Evolutionary conservation across 2,888 invertebrate genomes (phyloP), one percentile per base, ranked within the genome.

Genomic region (Aspidiotus destructor): DNA sequence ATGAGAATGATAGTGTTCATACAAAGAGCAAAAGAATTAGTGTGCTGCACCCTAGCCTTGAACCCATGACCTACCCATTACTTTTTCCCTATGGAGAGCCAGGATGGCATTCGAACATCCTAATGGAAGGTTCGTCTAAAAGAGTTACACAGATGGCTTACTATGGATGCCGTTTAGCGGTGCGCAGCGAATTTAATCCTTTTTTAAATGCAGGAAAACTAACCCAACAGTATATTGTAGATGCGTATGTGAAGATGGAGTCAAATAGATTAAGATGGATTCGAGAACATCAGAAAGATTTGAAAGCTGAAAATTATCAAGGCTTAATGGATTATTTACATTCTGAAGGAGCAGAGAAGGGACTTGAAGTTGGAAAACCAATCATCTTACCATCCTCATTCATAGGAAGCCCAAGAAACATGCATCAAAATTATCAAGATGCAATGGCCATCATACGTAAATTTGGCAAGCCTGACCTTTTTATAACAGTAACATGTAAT

Each of bases 241-340:
- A 78, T 71, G 73, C 74, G 73, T 77, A 75, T 72, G 75, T 72
- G 0, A 76, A 76, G 71, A 74, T 76, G 15, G 77, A 77, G 70
- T 73, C 73, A 15, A 75, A 76, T 60, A 71, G 75, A 13, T 70
- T 77, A 42, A 58, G 71, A 7, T 77, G 69, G 68, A 73, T 75
- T 13, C 70, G 74, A n/a, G n/a, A n/a, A n/a, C n/a, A n/a, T n/a
- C n/a, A n/a, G n/a, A n/a, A n/a, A n/a, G n/a, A n/a, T n/a, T n/a
- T n/a, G n/a, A n/a, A n/a, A n/a, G n/a, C n/a, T n/a, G n/a, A n/a
- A n/a, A n/a, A n/a, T n/a, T n/a, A n/a, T n/a, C n/a, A n/a, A n/a
- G n/a, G n/a, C n/a, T n/a, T n/a, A n/a, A n/a, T n/a, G n/a, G n/a
- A n/a, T n/a, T n/a, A n/a, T n/a, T n/a, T n/a, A n/a, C n/a, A n/a